Evolutionary conservation across 2,797 vertebrate genomes (phyloP), one percentile per base, ranked within the genome.

Genomic region (Arrhamphus sclerolepis): DNA sequence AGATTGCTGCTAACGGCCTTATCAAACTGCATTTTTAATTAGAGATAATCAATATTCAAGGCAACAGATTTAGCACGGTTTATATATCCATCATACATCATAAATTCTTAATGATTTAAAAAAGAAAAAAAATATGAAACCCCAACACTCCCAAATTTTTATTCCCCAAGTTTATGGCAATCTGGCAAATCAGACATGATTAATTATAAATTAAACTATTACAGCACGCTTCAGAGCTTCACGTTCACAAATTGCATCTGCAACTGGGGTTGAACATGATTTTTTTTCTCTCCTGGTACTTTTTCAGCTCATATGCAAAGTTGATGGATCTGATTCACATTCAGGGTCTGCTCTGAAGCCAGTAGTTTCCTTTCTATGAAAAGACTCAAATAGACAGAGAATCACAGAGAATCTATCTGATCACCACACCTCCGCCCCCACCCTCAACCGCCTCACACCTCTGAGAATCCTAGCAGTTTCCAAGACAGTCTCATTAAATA

Each of bases 11-110:
- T 73, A 82, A 86, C 83, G 77, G 83, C 66, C 77, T 58, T 64
- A 88, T 92, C 89, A 92, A 94, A 94, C 92, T 79, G 89, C 94
- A 96, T 96, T 95, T 95, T 95, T 96, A 96, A 98, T 95, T 95
- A 87, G 92, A 90, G 82, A 91, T 94, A 95, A 96, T 96, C 96
- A 96, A 96, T 97, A 97, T 96, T 97, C 94, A 96, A 94, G 84
- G 84, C 81, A 65, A 84, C 81, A 66, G 82, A 84, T 90, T 93
- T 88, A 88, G 89, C 84, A 82, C 60, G 91, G 85, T 92, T 95
- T 95, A 95, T 93, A 94, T 92, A 95, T 94, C 94, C 93, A 94
- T 94, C 94, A 94, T 91, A 70, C 82, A 92, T 90, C 94, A 97
- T 97, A 90, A 97, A 97, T 98, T 95, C 91, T 98, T 97, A 93